A percentile compares a stretch with the other conserved stretches of the same genome.
Conservation (phyloP, 1,140 invertebrate species). For the Aphelinus certus region DNA sequence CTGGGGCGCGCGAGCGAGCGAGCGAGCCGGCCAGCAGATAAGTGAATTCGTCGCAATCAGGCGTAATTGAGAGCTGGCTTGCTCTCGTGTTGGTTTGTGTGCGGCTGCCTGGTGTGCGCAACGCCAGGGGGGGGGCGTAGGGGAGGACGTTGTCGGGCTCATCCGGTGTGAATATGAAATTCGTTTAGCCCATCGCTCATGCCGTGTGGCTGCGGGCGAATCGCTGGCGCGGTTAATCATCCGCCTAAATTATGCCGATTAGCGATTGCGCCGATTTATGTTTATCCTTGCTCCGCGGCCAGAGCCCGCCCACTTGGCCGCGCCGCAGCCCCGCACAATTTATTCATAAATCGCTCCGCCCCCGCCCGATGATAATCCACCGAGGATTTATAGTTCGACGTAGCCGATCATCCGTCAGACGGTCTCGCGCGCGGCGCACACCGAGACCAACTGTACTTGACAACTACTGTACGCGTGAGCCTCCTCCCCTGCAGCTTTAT, state of each 20-base stretch:
- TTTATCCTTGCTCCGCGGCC: conserved; percentile 28
- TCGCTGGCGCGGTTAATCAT: conserved; percentile 44
- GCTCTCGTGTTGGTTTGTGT: no score
- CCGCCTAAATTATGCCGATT: conserved; percentile 55
- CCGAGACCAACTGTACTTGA: background rate
- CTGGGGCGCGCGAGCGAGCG: no score
- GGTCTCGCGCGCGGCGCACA: background rate
- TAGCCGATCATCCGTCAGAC: conserved; percentile 5
- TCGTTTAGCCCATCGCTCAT: conserved; percentile 31
- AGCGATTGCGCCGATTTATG: conserved; percentile 43
- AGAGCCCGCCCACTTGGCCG: background rate
- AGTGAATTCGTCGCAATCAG: conserved; percentile 27
- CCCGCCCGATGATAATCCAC: conserved; percentile 26
- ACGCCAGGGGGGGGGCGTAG: no score
- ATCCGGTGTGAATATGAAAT: conserved; percentile 28
- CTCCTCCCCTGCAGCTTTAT: no score
- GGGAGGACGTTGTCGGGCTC: no score
- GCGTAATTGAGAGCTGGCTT: background rate
- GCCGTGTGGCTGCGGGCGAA: background rate
- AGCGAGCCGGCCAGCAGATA: background rate
- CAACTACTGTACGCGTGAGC: no score
- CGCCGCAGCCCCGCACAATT: conserved; percentile 2
- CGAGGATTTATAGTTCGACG: conserved; percentile 26
- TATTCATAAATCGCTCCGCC: conserved; percentile 23
- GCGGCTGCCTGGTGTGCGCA: no score